Percentiles rank a stretch among this genome's conserved stretches.
These are phyloP conservation scores for Apodemus speciosus DNA, from an alignment of 2,113 vertebrate species.

Conservation along the genomic window DNA sequence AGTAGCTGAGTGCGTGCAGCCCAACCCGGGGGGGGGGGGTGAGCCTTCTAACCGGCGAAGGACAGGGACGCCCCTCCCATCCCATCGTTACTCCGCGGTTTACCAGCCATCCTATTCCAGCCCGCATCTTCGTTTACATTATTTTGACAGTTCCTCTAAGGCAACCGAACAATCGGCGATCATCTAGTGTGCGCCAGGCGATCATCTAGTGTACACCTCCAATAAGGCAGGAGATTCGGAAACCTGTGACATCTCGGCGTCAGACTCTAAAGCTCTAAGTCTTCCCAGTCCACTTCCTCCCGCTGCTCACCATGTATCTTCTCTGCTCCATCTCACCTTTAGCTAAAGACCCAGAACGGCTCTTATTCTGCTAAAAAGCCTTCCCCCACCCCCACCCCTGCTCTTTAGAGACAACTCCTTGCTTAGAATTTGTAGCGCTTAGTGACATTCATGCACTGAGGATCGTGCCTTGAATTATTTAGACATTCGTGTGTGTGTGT, in stretches of 20 bases:
- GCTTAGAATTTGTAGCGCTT: not conserved
- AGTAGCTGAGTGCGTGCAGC: not conserved
- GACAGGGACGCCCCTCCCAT: rapidly evolving
- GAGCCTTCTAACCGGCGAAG: too few species aligned
- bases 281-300: not conserved
- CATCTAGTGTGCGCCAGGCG: not conserved
- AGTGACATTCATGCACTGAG: not conserved
- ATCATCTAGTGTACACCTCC: not conserved
- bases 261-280: not conserved
- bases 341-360: not conserved
- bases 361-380: not conserved
- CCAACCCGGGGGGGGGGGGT: not conserved
- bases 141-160: not conserved
- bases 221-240: not conserved
- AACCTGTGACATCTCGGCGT: not conserved
- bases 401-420: not conserved
- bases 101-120: not conserved
- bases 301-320: not conserved
- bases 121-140: not conserved
- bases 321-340: not conserved
- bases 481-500: not conserved
- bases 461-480: not conserved
- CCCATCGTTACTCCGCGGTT: not conserved
- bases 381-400: not conserved
- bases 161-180: not conserved